Percentiles rank a stretch among this genome's conserved stretches.
Conservation (phyloP, 2,113 vertebrate species). For the Mormyrus lacerda region DNA sequence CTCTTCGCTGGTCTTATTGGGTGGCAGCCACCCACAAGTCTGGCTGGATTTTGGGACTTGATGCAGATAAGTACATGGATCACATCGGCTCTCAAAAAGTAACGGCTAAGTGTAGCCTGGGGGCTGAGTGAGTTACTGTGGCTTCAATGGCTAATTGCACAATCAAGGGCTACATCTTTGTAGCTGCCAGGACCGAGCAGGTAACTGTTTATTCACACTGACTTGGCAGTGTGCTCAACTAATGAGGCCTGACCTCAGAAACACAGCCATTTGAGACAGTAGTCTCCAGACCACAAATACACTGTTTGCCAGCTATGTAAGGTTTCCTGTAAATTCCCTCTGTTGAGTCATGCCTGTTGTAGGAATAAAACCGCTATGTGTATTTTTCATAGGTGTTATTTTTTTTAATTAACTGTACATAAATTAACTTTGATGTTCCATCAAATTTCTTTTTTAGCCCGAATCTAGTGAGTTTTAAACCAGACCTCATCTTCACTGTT, state of each 20-base stretch:
- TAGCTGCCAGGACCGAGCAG: constrained; percentile 32
- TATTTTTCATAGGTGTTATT: background rate
- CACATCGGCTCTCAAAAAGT: constrained; percentile 54
- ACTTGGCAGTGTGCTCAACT: constrained; percentile 45
- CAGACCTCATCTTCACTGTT: background rate
- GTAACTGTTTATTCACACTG: constrained; percentile 45
- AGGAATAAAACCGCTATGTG: background rate
- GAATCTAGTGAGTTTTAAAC: background rate
- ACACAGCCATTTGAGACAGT: constrained; percentile 16
- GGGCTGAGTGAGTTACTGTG: constrained; percentile 48
- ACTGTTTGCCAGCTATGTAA: background rate
- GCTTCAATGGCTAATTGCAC: constrained; percentile 53
- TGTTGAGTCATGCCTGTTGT: background rate
- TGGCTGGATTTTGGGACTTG: constrained; percentile 35
- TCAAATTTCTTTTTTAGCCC: background rate
- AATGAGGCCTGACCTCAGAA: constrained; percentile 49
- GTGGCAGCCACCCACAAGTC: background rate
- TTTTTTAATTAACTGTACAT: background rate
- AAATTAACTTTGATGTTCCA: background rate
- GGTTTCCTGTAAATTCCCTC: background rate
- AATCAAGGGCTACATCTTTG: constrained; percentile 36
- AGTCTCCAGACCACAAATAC: constrained; percentile 18
- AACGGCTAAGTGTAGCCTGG: constrained; percentile 54
- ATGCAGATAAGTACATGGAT: constrained; percentile 51
- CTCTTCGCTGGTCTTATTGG: constrained; percentile 10